Percentiles rank a stretch among this genome's conserved stretches.
phyloP scores from a whole-genome alignment of 2,113 vertebrate species.

The Diphyllodes magnificus region DNA sequence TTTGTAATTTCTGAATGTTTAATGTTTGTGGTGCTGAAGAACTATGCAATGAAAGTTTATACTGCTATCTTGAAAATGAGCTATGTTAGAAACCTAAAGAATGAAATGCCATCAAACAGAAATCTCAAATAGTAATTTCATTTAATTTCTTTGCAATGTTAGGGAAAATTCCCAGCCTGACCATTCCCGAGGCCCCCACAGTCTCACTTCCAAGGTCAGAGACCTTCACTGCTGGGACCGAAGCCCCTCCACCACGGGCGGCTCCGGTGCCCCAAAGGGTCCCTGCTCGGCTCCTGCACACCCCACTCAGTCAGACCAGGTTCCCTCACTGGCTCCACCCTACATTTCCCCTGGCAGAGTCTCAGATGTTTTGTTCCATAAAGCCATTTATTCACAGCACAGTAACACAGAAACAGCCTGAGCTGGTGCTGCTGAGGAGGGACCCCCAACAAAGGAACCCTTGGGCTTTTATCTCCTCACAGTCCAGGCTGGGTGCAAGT shows the following conservation, averaged over 20 bases:
- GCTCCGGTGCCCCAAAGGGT: background rate
- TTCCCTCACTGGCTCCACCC: background rate
- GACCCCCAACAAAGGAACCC: background rate
- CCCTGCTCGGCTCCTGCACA: background rate
- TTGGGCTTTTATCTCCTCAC: background rate
- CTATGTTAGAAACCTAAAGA: background rate
- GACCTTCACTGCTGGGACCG: rapidly evolving
- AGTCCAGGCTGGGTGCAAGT: background rate
- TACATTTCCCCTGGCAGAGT: background rate
- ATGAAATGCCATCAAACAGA: background rate
- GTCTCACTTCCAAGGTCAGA: too few species aligned
- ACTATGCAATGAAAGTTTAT: background rate
- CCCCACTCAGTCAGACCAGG: background rate
- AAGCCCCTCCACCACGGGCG: rapidly evolving
- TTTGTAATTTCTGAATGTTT: background rate
- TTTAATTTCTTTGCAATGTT: background rate
- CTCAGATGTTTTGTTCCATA: background rate
- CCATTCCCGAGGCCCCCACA: rapidly evolving
- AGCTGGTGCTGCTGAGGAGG: background rate
- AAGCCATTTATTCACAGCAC: background rate
- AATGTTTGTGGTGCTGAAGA: background rate
- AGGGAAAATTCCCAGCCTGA: background rate
- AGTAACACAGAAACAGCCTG: background rate
- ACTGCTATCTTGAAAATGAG: background rate
- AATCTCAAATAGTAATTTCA: background rate